A percentile compares a stretch with the other conserved stretches of the same genome.
Conservation (phyloP, 2,113 vertebrate genomes). For the Bubo bubo region DNA sequence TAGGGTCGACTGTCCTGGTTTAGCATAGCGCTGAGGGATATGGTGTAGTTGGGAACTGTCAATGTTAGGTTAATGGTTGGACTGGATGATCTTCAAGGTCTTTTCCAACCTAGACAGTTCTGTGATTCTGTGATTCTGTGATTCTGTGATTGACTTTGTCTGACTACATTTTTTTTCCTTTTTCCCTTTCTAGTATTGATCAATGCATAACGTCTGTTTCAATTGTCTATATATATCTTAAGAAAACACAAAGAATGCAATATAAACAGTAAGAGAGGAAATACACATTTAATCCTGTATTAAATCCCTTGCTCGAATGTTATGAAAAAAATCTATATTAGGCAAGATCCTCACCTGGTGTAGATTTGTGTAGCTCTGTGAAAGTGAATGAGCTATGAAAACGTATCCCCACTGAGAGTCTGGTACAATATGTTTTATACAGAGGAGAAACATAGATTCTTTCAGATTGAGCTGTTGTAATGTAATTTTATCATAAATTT, state of each 20-base stretch:
- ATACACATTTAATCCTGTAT: background rate
- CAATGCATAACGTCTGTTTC: background rate
- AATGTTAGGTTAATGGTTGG: too few relatives aligned
- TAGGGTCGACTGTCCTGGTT: too few relatives aligned
- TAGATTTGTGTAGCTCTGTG: background rate
- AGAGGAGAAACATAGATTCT: background rate
- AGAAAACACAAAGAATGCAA: background rate
- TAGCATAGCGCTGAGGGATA: too few relatives aligned
- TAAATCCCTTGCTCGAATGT: background rate
- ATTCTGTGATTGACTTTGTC: background rate
- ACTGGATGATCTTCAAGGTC: too few relatives aligned
- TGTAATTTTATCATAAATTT: constrained; percentile 1
- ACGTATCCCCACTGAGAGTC: background rate
- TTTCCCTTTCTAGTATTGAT: background rate
- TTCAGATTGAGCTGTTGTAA: background rate
- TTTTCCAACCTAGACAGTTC: too few relatives aligned
- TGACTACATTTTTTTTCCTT: background rate
- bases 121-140: too few relatives aligned
- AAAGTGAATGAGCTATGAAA: background rate
- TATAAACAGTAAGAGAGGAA: constrained; percentile 2
- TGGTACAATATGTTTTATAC: background rate
- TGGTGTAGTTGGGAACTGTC: too few relatives aligned
- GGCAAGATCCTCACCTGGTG: background rate
- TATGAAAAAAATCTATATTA: background rate
- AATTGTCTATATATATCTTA: background rate